Conservation (phyloP, 2,113 vertebrate genomes). For the Eidolon helvum region DNA sequence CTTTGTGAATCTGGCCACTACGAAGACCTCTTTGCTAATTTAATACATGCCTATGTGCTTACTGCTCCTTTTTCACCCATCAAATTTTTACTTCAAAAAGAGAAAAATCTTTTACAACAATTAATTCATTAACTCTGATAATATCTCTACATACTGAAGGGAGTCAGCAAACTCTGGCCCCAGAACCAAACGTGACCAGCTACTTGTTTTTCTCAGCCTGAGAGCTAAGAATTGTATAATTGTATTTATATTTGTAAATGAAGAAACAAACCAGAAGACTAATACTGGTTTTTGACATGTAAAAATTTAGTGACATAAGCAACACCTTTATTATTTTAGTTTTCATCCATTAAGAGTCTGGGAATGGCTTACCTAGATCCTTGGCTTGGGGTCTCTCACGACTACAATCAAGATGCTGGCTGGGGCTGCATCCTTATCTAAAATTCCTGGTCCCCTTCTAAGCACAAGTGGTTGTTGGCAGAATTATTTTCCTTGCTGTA, state of each 20-base stretch:
- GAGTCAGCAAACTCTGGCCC: background rate
- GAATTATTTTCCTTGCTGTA: background rate
- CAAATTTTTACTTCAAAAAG: slow-evolving; percentile 6
- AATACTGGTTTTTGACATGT: background rate
- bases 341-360: background rate
- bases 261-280: background rate
- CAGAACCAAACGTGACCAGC: background rate
- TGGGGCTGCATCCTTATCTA: background rate
- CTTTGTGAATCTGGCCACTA: background rate
- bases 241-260: background rate
- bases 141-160: background rate
- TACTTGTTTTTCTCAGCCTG: background rate
- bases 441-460: background rate
- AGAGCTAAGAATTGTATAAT: background rate
- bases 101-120: background rate
- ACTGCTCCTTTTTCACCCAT: background rate
- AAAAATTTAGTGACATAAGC: background rate
- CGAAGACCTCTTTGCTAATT: background rate
- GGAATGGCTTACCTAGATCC: background rate
- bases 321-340: background rate
- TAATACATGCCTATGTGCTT: background rate
- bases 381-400: background rate
- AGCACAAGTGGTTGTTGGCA: background rate
- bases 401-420: background rate
- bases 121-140: background rate